Evolutionary conservation across 2,888 invertebrate species (phyloP).

Genomic region (Phrixothrix hirtus): DNA sequence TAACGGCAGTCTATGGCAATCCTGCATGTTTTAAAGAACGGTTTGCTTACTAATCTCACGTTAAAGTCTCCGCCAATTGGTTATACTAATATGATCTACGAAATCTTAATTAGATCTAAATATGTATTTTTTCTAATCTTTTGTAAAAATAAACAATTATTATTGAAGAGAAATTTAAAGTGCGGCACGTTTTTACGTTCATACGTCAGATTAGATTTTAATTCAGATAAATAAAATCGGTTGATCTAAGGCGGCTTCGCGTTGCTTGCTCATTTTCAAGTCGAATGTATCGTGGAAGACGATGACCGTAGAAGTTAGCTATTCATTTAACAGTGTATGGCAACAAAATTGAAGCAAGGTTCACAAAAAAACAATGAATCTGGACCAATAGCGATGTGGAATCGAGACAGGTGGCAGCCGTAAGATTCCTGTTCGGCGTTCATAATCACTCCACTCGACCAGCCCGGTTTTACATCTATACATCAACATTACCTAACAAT

Average conservation of each 20-base stretch:
- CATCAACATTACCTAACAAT: slow-evolving; percentile 22
- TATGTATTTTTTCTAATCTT: not conserved
- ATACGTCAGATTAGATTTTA: not conserved
- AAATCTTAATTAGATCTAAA: not conserved
- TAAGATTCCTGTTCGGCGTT: slow-evolving; percentile 51
- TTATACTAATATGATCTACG: no score
- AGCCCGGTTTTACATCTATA: slow-evolving; percentile 25
- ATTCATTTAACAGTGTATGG: slow-evolving; percentile 36
- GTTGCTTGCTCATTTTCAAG: slow-evolving; percentile 3
- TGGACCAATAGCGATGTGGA: slow-evolving; percentile 52
- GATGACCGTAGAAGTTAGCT: slow-evolving; percentile 24
- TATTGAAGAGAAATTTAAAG: not conserved
- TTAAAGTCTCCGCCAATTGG: no score
- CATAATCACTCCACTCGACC: slow-evolving; percentile 48
- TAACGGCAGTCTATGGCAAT: no score
- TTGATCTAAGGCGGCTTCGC: not conserved
- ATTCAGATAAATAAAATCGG: not conserved
- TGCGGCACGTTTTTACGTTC: not conserved
- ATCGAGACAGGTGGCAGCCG: slow-evolving; percentile 55
- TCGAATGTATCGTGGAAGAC: slow-evolving; percentile 6
- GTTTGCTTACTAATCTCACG: no score
- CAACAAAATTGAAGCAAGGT: slow-evolving; percentile 35
- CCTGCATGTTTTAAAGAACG: no score
- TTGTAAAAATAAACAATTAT: not conserved
- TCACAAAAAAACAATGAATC: slow-evolving; percentile 50